Evolutionary conservation across 2,113 vertebrate species (phyloP).

Genomic region (Channa maculata): DNA sequence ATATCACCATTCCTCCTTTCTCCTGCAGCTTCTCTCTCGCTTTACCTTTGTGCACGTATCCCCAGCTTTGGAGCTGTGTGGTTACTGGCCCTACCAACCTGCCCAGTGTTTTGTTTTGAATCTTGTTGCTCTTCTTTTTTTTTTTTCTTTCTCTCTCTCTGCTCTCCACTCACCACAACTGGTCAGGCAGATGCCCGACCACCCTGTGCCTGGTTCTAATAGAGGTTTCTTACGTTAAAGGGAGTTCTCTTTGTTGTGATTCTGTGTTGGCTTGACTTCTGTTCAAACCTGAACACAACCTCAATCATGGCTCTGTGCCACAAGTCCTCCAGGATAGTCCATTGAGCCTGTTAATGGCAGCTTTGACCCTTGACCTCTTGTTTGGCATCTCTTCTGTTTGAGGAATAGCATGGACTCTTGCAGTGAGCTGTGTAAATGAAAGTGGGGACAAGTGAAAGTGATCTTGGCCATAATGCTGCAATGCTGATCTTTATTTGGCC

Average conservation of each 20-base stretch:
- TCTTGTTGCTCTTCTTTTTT: too few species aligned
- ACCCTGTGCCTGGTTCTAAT: too few species aligned
- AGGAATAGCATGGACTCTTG: slow-evolving; percentile 34
- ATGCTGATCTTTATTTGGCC: slow-evolving; percentile 54
- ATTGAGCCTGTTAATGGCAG: slow-evolving; percentile 48
- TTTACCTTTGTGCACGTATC: too few species aligned
- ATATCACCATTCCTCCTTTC: slow-evolving; percentile 2
- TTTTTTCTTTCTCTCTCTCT: too few species aligned
- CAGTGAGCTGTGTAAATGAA: slow-evolving; percentile 41
- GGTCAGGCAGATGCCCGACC: too few species aligned
- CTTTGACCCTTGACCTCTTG: slow-evolving; percentile 59
- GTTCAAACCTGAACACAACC: slow-evolving; percentile 52
- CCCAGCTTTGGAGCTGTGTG: too few species aligned
- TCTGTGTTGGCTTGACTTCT: slow-evolving; percentile 2
- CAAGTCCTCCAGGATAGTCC: slow-evolving; percentile 11
- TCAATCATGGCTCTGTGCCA: slow-evolving; percentile 43
- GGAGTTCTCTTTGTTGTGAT: too few species aligned
- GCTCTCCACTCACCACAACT: too few species aligned
- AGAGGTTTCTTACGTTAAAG: too few species aligned
- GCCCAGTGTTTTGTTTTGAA: too few species aligned
- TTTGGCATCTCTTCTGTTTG: slow-evolving; percentile 26
- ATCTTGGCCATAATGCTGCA: slow-evolving; percentile 20
- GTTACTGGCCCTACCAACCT: too few species aligned
- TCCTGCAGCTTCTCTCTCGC: slow-evolving; percentile 1
- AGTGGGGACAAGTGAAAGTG: slow-evolving; percentile 51